Evolutionary conservation across 2,888 invertebrate species (phyloP).

Genomic region (Eupithecia subumbrata): DNA sequence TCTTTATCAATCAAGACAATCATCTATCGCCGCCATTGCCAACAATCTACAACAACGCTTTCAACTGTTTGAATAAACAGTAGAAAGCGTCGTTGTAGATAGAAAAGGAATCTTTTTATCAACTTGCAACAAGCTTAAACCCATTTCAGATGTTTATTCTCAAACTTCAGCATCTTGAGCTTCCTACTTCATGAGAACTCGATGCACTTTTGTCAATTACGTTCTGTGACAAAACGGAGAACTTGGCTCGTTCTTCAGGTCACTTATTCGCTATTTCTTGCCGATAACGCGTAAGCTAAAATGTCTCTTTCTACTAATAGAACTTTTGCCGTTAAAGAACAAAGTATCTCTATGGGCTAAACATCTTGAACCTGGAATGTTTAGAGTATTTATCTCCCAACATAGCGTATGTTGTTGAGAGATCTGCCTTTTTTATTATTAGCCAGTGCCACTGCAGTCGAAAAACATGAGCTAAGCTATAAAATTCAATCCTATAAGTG

Average conservation of each 20-base stretch:
- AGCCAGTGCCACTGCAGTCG: no score
- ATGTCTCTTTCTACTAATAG: not conserved
- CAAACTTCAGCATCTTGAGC: constrained; percentile 12
- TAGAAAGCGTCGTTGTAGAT: no score
- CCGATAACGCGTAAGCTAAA: not conserved
- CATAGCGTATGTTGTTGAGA: no score
- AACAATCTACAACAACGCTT: not conserved
- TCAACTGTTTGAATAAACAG: constrained; percentile 1
- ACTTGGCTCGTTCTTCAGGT: constrained; percentile 33
- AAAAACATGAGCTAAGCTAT: no score
- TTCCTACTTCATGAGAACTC: constrained; percentile 11
- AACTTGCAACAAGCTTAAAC: not conserved
- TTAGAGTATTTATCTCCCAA: no score
- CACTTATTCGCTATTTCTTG: not conserved
- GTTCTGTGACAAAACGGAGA: constrained; percentile 18
- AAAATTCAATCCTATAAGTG: no score
- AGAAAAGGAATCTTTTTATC: no score
- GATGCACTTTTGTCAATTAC: constrained; percentile 24
- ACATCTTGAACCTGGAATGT: no score
- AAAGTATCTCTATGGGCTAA: no score
- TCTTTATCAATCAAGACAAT: not conserved
- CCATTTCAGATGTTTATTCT: constrained; percentile 4
- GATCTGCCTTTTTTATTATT: no score
- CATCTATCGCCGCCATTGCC: not conserved
- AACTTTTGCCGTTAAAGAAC: no score